Evolutionary conservation across 2,113 vertebrate genomes (phyloP).

Genomic region (Cryptomyrus ogoouensis): DNA sequence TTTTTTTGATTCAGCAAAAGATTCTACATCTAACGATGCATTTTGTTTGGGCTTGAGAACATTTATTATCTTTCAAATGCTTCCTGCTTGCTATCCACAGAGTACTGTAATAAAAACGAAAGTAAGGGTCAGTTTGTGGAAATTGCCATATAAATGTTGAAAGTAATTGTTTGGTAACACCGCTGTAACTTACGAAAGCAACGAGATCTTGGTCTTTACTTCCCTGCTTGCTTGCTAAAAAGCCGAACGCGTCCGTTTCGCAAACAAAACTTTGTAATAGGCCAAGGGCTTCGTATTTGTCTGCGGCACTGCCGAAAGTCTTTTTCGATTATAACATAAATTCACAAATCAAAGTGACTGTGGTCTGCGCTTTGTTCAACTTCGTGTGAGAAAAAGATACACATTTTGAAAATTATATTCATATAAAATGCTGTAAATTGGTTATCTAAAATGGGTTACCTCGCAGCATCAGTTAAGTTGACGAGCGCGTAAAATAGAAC

Average conservation of each 20-base stretch:
- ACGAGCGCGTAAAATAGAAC: not conserved
- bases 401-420: not conserved
- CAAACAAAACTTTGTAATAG: not conserved
- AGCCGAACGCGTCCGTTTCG: not conserved
- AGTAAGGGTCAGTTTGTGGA: not conserved
- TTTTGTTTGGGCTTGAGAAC: not conserved
- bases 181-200: not conserved
- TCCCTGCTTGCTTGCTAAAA: not conserved
- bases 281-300: not conserved
- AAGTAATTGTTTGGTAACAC: not conserved
- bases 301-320: not conserved
- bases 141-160: not conserved
- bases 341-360: not conserved
- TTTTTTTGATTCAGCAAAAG: not conserved
- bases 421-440: not conserved
- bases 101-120: not conserved
- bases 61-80: not conserved
- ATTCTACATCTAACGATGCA: not conserved
- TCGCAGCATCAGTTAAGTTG: not conserved
- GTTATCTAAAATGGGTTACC: not conserved
- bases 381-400: not conserved
- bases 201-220: not conserved
- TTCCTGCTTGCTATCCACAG: not conserved
- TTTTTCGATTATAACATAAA: not conserved
- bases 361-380: not conserved